Evolutionary conservation across 2,888 invertebrate species (phyloP).

Genomic region (Nineta flava): DNA sequence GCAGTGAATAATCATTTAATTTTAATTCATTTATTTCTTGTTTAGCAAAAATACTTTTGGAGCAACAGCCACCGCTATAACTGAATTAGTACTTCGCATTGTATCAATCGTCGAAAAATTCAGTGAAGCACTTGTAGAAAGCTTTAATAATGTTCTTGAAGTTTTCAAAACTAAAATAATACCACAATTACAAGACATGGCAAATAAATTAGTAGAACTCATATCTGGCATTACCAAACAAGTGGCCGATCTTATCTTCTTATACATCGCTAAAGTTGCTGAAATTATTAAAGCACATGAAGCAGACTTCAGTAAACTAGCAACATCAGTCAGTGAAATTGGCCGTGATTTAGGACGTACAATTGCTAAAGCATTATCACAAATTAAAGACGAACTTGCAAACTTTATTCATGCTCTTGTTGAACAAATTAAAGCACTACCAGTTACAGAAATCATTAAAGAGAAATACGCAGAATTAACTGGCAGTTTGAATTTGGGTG

Average conservation of each 20-base stretch:
- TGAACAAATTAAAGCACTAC: constrained; percentile 36
- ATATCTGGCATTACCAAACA: constrained; percentile 32
- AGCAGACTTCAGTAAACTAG: constrained; percentile 44
- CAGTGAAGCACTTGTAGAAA: constrained; percentile 20
- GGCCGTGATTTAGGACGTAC: constrained; percentile 30
- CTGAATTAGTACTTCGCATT: constrained; percentile 24
- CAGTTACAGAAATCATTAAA: constrained; percentile 31
- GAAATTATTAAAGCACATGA: constrained; percentile 47
- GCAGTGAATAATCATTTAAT: neutral
- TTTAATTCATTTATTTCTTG: constrained; percentile 6
- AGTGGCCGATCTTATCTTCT: constrained; percentile 21
- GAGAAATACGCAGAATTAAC: constrained; percentile 25
- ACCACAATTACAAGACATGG: constrained; percentile 25
- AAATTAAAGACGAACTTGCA: constrained; percentile 26
- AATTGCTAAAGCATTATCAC: constrained; percentile 25
- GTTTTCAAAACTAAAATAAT: constrained; percentile 22
- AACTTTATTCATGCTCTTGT: constrained; percentile 28
- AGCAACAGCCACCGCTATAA: constrained; percentile 22
- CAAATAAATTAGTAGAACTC: constrained; percentile 28
- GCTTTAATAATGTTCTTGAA: constrained; percentile 22
- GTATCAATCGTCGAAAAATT: constrained; percentile 24
- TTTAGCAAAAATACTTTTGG: constrained; percentile 29
- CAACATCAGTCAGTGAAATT: constrained; percentile 33
- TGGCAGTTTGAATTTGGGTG: constrained; percentile 32
- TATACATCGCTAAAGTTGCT: constrained; percentile 32